Conservation (phyloP, 2,113 vertebrate species). For the Clupea harengus region DNA sequence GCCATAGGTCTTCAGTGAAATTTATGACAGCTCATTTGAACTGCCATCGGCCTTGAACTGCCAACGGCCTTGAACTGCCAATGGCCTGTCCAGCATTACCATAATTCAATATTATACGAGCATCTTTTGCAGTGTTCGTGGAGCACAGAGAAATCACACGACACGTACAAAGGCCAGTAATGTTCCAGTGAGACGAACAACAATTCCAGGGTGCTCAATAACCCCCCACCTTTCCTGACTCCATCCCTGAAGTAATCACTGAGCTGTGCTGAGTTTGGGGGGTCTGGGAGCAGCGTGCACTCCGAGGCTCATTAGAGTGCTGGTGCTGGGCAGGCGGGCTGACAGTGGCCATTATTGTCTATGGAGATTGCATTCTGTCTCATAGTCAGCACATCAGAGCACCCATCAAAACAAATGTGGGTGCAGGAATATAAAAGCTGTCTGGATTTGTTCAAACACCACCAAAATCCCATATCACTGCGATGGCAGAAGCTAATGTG, state of each 20-base stretch:
- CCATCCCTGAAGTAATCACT: no score
- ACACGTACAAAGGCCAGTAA: not conserved
- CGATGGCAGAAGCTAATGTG: not conserved
- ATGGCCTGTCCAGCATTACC: not conserved
- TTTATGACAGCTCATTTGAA: not conserved
- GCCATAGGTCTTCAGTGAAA: not conserved
- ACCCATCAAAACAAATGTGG: not conserved
- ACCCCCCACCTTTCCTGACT: no score
- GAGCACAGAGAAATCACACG: not conserved
- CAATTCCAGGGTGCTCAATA: not conserved
- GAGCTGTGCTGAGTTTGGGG: not conserved
- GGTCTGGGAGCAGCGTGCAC: not conserved
- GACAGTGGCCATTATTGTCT: not conserved
- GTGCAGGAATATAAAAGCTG: not conserved
- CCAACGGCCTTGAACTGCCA: no score
- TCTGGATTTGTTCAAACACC: not conserved
- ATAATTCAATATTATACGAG: not conserved
- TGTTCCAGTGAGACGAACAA: not conserved
- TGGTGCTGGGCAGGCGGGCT: not conserved
- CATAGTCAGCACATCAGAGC: not conserved
- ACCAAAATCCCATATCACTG: not conserved
- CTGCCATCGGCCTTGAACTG: not conserved
- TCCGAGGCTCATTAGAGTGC: not conserved
- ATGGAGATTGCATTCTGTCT: not conserved
- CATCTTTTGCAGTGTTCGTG: not conserved